Evolutionary conservation across 2,888 invertebrate genomes (phyloP), one percentile per base, ranked within the genome.

Genomic region (Anodontia alba): DNA sequence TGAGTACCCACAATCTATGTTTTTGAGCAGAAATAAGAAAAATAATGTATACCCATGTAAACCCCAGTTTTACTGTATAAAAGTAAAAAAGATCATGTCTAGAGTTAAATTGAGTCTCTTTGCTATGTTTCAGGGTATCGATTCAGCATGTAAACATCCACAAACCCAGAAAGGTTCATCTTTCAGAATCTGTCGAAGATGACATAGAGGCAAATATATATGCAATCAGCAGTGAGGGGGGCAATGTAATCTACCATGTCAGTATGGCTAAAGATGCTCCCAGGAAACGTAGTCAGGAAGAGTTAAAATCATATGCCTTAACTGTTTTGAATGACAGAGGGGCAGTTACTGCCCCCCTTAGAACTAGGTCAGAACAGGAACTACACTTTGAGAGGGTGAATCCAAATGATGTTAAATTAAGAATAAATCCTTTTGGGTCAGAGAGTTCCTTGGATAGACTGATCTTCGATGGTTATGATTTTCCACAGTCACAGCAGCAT

Each of bases 211-310:
- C 95, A 12, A 97, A 96, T 91, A 96, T 97, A 20, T 97, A 97
- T 91, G 97, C 97, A 0, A 97, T 97, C 62, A 97, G 97, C 91
- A 97, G 96, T 66, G 97, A 97, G 38, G 97, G 97, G 88, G 97
- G 97, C 0, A 97, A 97, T 88, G 96, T 97, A 5, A 94, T 94
- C 75, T 95, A 95, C 88, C 95, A 95, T 85, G 93, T 95, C 84
- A 95, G 95, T 90, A 89, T 92, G 73, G 83, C 85, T 23, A 95
- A 95, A 72, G 95, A 95, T 0, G 69, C 73, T 15, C 42, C 74
- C 0, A 95, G 95, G 80, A 92, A 95, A 71, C 83, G 83, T 17
- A 70, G 54, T 51, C 54, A 49, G 20, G 91, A 92, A 42, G 90
- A 92, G 33, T 78, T 92, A 0, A 91, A 90, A 74, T 95, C 96